Base-by-base conservation (phyloP, 2,888 invertebrate species). In the Drosophila monieri region DNA sequence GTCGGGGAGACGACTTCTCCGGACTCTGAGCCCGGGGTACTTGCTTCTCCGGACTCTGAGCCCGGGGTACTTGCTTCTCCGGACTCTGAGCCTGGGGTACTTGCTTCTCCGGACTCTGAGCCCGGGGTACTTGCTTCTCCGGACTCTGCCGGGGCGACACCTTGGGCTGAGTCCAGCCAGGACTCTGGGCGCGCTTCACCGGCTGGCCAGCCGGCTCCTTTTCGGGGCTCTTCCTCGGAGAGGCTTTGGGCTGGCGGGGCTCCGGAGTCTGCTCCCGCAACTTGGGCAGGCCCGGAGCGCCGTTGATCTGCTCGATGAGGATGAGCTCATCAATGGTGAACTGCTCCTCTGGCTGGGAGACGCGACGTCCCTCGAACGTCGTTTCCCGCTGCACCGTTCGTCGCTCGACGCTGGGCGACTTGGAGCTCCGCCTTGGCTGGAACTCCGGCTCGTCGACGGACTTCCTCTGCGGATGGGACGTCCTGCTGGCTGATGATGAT, bases 381-480 rank as follows among this genome's bases (percentile, higher is more conserved):
- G 78, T 78, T 57, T 90, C 86, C 41, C 88, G 78, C 62, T 77
- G 73, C 48, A 85, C 75, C 41, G 80, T 76, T 43, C 80, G 85
- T 75, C 80, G 78, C 52, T 86, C 87, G 58, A 79, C 70, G 65
- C 69, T 84, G 2, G 80, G 77, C 27, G 83, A 75, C 55, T 84
- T 84, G 47, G 86, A 77, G 54, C 70, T 86, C 14, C 77, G 77
- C 46, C 74, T 72, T 15, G 37, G 27, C 39, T 60, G 60, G 12
- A 35, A 32, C 35, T 37, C 14, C 21, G 23, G 78, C 12, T 59
- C 61, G 2, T 55, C 62, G 27, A 49, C 30, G 30, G 53, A 67
- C 23, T 23, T 64, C 23, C 67, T 66, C 44, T 18, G 3, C 12
- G 66, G 44, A 0, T 44, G 30, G 41, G 52, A 43, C 44, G 44